Conservation (phyloP, 2,113 vertebrate species). For the Antigone vipio region DNA sequence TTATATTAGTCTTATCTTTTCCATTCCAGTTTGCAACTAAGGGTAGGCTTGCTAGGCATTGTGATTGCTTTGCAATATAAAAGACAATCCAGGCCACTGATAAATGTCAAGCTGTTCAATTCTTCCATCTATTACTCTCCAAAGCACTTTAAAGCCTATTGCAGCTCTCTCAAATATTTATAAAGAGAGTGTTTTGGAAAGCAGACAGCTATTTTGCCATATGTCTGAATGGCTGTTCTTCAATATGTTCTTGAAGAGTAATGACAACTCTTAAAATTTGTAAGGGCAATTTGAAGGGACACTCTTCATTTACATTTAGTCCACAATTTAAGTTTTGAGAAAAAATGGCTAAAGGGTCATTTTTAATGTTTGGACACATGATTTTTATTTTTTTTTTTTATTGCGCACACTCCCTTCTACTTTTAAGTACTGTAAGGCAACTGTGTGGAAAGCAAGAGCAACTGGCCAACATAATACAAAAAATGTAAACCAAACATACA, state of each 20-base stretch:
- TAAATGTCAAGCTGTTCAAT: not conserved
- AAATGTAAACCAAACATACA: not conserved
- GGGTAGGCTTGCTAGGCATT: not conserved
- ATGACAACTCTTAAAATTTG: not conserved
- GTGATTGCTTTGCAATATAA: not conserved
- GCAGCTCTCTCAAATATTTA: slow-evolving; percentile 7
- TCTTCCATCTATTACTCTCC: not conserved
- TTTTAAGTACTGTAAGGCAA: not conserved
- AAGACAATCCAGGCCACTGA: not conserved
- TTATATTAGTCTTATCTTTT: not conserved
- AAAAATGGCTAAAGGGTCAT: not conserved
- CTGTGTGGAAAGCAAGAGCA: not conserved
- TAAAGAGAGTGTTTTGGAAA: slow-evolving; percentile 13
- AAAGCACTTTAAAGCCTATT: not conserved
- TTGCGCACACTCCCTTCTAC: not conserved
- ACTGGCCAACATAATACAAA: not conserved
- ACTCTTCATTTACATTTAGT: not conserved
- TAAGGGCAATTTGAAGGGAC: not conserved
- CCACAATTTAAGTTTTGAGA: not conserved
- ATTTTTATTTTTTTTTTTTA: not conserved
- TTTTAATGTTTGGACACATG: not conserved
- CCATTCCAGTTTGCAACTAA: not conserved
- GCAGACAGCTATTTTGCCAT: slow-evolving; percentile 3
- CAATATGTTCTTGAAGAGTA: slow-evolving; percentile 7
- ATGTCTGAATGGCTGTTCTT: not conserved